These are phyloP conservation scores for Phylloscopus trochilus DNA, from an alignment of 2,113 vertebrate species.

Conservation along the genomic window DNA sequence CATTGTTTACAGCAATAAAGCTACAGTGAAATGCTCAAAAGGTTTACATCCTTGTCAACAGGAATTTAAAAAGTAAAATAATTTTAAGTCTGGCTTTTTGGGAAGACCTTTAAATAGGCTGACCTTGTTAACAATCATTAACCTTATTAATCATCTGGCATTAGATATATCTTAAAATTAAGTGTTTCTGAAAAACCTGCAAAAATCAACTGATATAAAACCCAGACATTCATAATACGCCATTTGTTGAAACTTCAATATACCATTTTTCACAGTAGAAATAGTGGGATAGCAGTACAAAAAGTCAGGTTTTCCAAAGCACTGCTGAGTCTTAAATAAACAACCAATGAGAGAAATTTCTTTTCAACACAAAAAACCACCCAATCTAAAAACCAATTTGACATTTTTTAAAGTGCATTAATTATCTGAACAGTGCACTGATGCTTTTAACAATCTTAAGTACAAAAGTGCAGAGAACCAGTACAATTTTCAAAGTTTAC, in stretches of 20 bases:
- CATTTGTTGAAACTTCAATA: neutral
- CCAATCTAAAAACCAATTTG: neutral
- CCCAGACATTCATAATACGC: neutral
- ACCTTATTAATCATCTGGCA: neutral
- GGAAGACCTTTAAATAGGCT: neutral
- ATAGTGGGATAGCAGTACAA: neutral
- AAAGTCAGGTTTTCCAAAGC: neutral
- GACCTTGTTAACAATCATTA: neutral
- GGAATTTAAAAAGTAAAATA: neutral
- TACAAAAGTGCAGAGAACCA: neutral
- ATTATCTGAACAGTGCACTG: neutral
- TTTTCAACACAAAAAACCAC: neutral
- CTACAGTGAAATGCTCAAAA: neutral
- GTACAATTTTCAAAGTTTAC: neutral
- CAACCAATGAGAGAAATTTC: neutral
- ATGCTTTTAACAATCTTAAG: neutral
- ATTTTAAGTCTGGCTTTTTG: neutral
- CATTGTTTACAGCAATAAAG: neutral
- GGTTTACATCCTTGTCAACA: neutral
- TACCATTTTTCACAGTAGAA: neutral
- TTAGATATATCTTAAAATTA: neutral
- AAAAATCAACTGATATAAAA: neutral
- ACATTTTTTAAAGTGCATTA: constrained; percentile 20
- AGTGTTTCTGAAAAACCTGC: neutral
- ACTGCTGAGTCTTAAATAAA: neutral